Conservation (phyloP, 2,888 invertebrate species). For the Agrotis clavis region DNA sequence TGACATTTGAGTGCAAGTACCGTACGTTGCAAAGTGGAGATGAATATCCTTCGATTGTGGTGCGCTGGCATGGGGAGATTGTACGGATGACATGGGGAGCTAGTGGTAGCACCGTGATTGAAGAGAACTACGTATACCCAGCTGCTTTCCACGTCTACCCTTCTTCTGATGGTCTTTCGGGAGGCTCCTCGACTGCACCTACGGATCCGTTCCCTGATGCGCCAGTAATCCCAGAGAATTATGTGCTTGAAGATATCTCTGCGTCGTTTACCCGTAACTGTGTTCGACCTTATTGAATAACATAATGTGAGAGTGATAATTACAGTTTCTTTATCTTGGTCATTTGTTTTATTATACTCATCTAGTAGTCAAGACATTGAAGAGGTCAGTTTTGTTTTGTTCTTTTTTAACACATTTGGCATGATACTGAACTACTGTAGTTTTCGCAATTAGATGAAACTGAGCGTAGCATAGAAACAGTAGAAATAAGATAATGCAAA, state of each 20-base stretch:
- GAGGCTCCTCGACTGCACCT: conserved; percentile 33
- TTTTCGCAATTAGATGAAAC: too few species aligned
- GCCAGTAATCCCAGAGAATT: conserved; percentile 55
- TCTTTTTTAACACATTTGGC: too few species aligned
- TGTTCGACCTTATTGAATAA: conserved; percentile 15
- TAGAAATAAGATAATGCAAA: too few species aligned
- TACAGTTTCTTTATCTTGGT: conserved; percentile 2
- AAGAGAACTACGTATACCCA: conserved; percentile 57
- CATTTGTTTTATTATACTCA: conserved; percentile 29
- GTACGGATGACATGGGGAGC: conserved; percentile 54
- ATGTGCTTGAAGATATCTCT: conserved; percentile 43
- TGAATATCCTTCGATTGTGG: conserved; percentile 75
- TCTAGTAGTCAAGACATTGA: background rate
- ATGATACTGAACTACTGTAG: too few species aligned
- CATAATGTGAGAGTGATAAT: background rate
- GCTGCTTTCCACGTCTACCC: conserved; percentile 51
- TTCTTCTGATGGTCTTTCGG: conserved; percentile 57
- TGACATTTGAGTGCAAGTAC: conserved; percentile 69
- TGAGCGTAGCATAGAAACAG: too few species aligned
- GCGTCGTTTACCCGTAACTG: conserved; percentile 32
- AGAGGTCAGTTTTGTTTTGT: background rate
- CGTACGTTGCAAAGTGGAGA: conserved; percentile 59
- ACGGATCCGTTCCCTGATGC: conserved; percentile 60
- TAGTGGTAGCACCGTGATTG: conserved; percentile 36
- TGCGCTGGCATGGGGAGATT: conserved; percentile 65